Conservation (phyloP, 2,113 vertebrate genomes). For the Lepisosteus osseus region DNA sequence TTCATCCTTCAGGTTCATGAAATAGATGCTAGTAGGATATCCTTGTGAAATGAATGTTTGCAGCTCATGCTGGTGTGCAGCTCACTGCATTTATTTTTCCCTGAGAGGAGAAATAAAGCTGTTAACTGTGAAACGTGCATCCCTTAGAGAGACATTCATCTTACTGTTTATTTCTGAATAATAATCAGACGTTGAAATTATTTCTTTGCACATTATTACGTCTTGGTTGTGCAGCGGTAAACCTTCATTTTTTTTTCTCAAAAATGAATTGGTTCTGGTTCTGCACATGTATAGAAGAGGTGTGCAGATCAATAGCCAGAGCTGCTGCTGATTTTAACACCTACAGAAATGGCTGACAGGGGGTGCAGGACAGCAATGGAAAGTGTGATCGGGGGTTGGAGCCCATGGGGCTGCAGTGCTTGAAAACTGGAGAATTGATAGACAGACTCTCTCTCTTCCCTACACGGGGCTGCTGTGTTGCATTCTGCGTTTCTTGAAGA, state of each 20-base stretch:
- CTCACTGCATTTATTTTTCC: not conserved
- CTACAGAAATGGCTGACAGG: not conserved
- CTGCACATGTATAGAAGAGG: no score
- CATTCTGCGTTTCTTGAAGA: conserved; percentile 10
- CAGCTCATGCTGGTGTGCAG: not conserved
- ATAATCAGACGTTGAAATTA: no score
- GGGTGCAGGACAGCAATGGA: not conserved
- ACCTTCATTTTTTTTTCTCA: no score
- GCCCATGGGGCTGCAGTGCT: conserved; percentile 12
- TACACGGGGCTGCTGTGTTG: not conserved
- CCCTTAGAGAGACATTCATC: no score
- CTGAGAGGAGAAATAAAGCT: conserved; percentile 10
- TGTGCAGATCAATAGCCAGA: not conserved
- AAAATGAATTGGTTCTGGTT: no score
- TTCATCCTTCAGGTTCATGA: not conserved
- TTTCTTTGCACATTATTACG: no score
- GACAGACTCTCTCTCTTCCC: conserved; percentile 10
- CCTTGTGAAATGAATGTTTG: not conserved
- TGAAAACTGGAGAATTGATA: conserved; percentile 18
- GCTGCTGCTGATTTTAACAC: not conserved
- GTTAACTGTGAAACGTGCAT: conserved; percentile 2
- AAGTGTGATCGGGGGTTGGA: not conserved
- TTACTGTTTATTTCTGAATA: no score
- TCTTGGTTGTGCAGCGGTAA: no score
- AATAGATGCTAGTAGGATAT: not conserved